Evolutionary conservation across 2,888 invertebrate genomes (phyloP), one percentile per base, ranked within the genome.

Genomic region (Rhorus exstirpatorius): DNA sequence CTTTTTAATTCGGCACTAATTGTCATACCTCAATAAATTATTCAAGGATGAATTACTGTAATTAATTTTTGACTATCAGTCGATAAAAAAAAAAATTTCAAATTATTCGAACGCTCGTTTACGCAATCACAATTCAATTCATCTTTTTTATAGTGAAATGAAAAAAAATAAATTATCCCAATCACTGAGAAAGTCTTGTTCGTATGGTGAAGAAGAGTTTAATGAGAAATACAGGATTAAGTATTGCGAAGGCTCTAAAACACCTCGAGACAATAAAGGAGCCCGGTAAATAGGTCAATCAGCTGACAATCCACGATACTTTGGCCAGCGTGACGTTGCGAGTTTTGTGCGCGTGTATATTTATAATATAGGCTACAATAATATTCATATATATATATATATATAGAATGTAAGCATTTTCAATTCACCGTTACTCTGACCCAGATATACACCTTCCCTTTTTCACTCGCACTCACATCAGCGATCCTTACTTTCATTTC

Each of bases 211-310:
- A n/a, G 26, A 26, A 21, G 58, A 60, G 17, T n/a, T 17, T 35
- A 60, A 60, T 35, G n/a, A 24, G 31, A 35, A 60, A 35, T 17
- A 60, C 35, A n/a, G 53, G 53, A 26, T 55, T 55, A 17, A 35
- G 8, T 60, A 35, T 60, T 38, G 58, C 14, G 41, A 53, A 49
- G 35, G 19, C 24, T 41, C 49, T 35, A 58, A 12, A 31, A 31
- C 31, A 6, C 2, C 31, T 2, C 31, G 31, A 31, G 31, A 6
- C n/a, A n/a, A n/a, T n/a, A 31, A 6, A 31, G 31, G 31, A 31
- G 31, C 49, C 58, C 68, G 83, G 44, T 84, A 87, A 87, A 79
- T 85, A 83, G 87, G 87, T 86, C 86, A 84, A 85, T 86, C 86
- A 85, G 81, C 86, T 79, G 83, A 81, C 85, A 86, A 85, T 77